phyloP scores from a whole-genome alignment of 2,797 vertebrate genomes.

The Pogoniulus pusillus region DNA sequence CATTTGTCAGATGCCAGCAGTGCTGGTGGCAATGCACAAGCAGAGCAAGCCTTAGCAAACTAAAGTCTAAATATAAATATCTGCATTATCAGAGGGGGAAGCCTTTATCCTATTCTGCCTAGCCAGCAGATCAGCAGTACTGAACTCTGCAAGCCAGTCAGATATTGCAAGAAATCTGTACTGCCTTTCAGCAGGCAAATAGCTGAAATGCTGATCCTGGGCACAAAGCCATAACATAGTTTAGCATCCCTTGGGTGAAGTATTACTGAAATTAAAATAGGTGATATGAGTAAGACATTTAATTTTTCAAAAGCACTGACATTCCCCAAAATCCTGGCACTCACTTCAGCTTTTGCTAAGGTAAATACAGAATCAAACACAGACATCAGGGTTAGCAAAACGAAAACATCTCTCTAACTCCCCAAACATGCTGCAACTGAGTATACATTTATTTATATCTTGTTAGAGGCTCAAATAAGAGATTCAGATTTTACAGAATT shows the following conservation, averaged over 20 bases:
- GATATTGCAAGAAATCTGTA: not conserved
- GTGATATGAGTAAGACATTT: not conserved
- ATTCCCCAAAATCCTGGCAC: slow-evolving; percentile 1
- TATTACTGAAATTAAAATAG: not conserved
- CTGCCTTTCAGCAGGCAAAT: not conserved
- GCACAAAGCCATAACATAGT: not conserved
- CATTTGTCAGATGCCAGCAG: not conserved
- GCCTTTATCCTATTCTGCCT: not conserved
- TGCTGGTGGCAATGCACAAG: not conserved
- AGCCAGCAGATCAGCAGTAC: not conserved
- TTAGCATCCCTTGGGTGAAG: not conserved
- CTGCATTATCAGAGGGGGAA: not conserved
- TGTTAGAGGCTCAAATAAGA: not conserved
- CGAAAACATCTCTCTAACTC: not conserved
- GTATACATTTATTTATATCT: not conserved
- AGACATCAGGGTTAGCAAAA: not conserved
- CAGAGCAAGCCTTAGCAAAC: not conserved
- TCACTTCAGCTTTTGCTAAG: not conserved
- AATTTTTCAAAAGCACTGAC: slow-evolving; percentile 5
- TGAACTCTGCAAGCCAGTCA: not conserved
- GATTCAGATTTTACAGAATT: slow-evolving; percentile 16
- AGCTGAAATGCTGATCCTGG: not conserved
- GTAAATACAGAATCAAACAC: not conserved
- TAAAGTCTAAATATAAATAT: not conserved
- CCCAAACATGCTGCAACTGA: not conserved